A percentile compares a stretch with the other conserved stretches of the same genome.
Conservation (phyloP, 1,140 invertebrate genomes). For the Drosophila arizonae region DNA sequence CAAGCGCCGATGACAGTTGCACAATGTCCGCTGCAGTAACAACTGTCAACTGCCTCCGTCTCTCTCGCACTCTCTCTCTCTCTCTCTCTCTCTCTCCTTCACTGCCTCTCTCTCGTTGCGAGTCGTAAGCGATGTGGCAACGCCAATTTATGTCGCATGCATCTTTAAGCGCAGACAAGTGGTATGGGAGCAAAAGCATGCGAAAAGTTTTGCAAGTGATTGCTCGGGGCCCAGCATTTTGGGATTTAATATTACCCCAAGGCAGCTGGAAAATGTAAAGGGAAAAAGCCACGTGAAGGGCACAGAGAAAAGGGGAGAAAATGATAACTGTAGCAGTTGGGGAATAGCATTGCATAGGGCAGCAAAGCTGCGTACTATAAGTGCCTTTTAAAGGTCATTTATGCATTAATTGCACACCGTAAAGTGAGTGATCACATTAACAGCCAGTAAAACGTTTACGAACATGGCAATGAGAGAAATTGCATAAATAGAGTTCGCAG, state of each 20-base stretch:
- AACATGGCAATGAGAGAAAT: background rate
- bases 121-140: conserved; percentile 50
- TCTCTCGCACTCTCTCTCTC: conserved; percentile 2
- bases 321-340: conserved; percentile 8
- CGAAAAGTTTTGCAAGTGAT: conserved; percentile 37
- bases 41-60: conserved; percentile 46
- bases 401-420: background rate
- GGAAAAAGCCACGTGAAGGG: background rate
- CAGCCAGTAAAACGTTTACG: conserved; percentile 7
- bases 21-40: conserved; percentile 57
- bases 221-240: conserved; percentile 30
- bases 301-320: background rate
- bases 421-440: conserved; percentile 4
- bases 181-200: conserved; percentile 33
- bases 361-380: conserved; percentile 8
- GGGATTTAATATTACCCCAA: conserved; percentile 27
- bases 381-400: conserved; percentile 13
- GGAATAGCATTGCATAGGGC: background rate
- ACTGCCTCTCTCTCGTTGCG: conserved; percentile 14
- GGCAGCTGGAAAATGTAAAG: background rate
- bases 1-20: conserved; percentile 74
- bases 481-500: no score
- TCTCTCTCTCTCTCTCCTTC: background rate
- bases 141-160: conserved; percentile 71
- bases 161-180: conserved; percentile 69